Evolutionary conservation across 1,140 invertebrate species (phyloP).

Genomic region (Anastrepha obliqua): DNA sequence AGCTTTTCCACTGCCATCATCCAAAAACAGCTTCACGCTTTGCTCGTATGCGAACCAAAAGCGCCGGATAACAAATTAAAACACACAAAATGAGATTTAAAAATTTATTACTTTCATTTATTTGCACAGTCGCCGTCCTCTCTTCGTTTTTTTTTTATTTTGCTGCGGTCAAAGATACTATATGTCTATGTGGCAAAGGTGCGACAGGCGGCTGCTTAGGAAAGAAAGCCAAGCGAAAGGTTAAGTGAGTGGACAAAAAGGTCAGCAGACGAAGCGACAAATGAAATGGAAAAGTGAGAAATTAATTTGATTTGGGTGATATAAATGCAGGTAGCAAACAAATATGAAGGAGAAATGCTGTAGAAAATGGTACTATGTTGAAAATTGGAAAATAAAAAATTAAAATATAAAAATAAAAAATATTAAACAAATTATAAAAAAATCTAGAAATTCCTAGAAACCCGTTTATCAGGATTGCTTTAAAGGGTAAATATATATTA

Average conservation of each 20-base stretch:
- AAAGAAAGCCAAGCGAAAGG: neutral
- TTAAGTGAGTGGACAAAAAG: constrained; percentile 21
- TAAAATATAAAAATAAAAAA: too few relatives aligned
- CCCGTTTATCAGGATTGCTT: too few relatives aligned
- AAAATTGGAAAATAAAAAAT: too few relatives aligned
- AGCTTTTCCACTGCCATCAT: neutral
- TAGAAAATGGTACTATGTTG: too few relatives aligned
- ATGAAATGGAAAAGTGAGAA: constrained; percentile 25
- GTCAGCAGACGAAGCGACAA: neutral
- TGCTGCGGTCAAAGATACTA: constrained; percentile 17
- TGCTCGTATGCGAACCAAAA: neutral
- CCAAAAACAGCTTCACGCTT: neutral
- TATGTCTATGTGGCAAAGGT: constrained; percentile 24
- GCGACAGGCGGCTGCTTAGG: neutral
- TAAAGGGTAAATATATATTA: too few relatives aligned
- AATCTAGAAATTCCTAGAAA: too few relatives aligned
- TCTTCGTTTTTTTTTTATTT: neutral
- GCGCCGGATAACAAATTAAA: constrained; percentile 1
- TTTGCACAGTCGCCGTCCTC: neutral
- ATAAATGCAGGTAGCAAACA: too few relatives aligned
- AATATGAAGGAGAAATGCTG: neutral
- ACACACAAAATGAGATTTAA: constrained; percentile 17
- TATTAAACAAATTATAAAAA: too few relatives aligned
- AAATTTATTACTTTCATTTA: constrained; percentile 48
- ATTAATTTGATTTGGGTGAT: constrained; percentile 1